These are phyloP conservation scores for Zygaena filipendulae DNA, from an alignment of 2,888 invertebrate genomes.

Conservation along the genomic window DNA sequence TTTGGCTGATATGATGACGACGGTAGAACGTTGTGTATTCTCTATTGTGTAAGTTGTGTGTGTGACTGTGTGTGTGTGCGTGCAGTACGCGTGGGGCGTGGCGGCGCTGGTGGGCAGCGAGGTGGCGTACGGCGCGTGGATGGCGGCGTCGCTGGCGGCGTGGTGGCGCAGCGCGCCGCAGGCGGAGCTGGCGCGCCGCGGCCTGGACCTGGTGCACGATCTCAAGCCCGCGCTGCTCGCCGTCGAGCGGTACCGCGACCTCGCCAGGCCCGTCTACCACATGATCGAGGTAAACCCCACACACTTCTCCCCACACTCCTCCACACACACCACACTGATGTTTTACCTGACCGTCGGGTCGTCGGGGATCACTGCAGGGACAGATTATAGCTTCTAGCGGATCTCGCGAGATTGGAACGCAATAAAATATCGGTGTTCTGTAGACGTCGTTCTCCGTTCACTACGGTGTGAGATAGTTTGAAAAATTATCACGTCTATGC, in stretches of 20 bases:
- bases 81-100: constrained; percentile 46
- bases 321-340: background rate
- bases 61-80: constrained; percentile 5
- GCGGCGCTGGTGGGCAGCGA: constrained; percentile 45
- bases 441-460: too few relatives aligned
- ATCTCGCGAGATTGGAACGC: too few relatives aligned
- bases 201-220: constrained; percentile 54
- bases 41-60: too few relatives aligned
- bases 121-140: constrained; percentile 57
- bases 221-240: constrained; percentile 57
- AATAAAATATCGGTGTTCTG: background rate
- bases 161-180: constrained; percentile 56
- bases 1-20: too few relatives aligned
- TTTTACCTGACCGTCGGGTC: background rate
- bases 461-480: too few relatives aligned
- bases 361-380: background rate
- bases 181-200: constrained; percentile 55
- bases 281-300: constrained; percentile 46
- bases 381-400: too few relatives aligned
- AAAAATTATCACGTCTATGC: too few relatives aligned
- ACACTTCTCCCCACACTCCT: background rate
- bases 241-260: constrained; percentile 46
- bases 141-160: constrained; percentile 47
- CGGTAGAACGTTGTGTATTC: too few relatives aligned
- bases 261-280: constrained; percentile 46